phyloP scores from a whole-genome alignment of 2,888 invertebrate species.

The Nemurella pictetii region DNA sequence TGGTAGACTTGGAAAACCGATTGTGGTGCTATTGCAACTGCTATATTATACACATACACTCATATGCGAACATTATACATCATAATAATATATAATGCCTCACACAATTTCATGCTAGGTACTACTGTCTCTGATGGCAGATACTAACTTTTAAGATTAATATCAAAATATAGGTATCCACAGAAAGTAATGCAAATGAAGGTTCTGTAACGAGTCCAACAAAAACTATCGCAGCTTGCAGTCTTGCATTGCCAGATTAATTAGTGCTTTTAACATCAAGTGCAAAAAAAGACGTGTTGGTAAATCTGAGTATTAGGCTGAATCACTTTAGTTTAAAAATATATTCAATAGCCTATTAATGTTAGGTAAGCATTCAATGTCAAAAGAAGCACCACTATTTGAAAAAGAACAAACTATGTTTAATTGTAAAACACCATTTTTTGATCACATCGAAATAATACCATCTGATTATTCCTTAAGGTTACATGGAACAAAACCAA shows the following conservation, averaged over 20 bases:
- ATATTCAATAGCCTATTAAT: background rate
- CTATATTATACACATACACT: background rate
- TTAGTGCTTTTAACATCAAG: background rate
- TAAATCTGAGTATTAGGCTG: background rate
- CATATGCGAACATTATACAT: background rate
- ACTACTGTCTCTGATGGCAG: background rate
- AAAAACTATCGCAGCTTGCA: background rate
- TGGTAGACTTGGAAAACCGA: too few relatives aligned
- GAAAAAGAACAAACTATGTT: background rate
- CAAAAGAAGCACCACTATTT: background rate
- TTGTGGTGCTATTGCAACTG: background rate
- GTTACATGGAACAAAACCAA: background rate
- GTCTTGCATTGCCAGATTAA: background rate
- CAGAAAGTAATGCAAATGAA: background rate
- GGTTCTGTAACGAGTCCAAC: background rate
- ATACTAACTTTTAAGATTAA: background rate
- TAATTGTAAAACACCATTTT: background rate
- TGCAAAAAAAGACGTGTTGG: background rate
- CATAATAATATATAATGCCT: background rate
- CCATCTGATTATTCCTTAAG: background rate
- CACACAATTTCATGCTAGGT: background rate
- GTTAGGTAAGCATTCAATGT: background rate
- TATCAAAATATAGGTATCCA: background rate
- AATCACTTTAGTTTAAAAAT: background rate
- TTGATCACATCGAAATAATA: background rate